Evolutionary conservation across 1,140 invertebrate species (phyloP), one percentile per base, ranked within the genome.

Genomic region (Aphis gossypii): DNA sequence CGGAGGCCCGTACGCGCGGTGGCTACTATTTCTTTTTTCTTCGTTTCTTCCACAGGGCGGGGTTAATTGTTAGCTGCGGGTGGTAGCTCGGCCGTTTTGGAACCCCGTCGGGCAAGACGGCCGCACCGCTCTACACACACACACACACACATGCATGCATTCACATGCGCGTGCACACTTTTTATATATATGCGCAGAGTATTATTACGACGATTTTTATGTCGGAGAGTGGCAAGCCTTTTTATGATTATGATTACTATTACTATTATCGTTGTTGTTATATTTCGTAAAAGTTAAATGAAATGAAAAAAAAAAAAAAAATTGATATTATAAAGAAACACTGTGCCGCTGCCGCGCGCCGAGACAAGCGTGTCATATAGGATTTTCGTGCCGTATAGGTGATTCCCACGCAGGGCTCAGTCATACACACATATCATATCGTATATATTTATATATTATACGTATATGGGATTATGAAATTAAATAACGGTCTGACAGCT

Each of bases 21-120:
- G 91, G 92, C 92, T 86, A 86, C 92, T 93, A 93, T 93, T 93
- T 92, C 38, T 92, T 92, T 51, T 83, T 23, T 38, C n/a, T 5
- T 83, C 21, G 20, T n/a, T 68, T 86, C 46, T 30, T 41, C 48
- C 46, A 30, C 82, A 38, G 82, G 92, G 92, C 82, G 92, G 92
- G 92, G 92, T 93, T 93, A 93, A 93, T 93, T 93, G 92, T 93
- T 93, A 93, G 48, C 92, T 86, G 82, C 92, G 92, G 92, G 92
- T 93, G 92, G 92, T 93, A 93, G 48, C 82, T 51, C 92, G 18
- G 25, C 48, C 82, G 56, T 86, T 86, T 86, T 23, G 92, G 46
- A 20, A 93, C 91, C 91, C 91, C 91, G 91, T 83, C 48, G 91
- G 20, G 91, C 41, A 68, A 68, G 60, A 68, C 60, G 60, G 30